Evolutionary conservation across 2,113 vertebrate species (phyloP).

Genomic region (Pontoporia blainvillei): DNA sequence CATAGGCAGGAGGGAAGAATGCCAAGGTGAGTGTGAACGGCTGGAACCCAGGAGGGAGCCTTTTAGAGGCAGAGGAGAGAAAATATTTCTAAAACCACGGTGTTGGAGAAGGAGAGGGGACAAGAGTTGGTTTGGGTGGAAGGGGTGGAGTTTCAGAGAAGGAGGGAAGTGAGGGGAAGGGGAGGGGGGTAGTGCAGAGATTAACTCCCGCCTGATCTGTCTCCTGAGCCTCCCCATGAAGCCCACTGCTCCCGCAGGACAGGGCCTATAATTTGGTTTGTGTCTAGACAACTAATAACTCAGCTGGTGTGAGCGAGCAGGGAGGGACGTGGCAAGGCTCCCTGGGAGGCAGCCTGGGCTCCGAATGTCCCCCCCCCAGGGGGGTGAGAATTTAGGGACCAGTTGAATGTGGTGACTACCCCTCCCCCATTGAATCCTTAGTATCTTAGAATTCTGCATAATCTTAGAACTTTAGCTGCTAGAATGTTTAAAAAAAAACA

Average conservation of each 20-base stretch:
- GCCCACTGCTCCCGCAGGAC: slow-evolving; percentile 53
- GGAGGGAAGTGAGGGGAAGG: too few species aligned
- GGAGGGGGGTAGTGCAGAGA: background rate
- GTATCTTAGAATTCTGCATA: background rate
- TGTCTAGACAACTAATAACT: slow-evolving; percentile 77
- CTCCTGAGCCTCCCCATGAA: slow-evolving; percentile 47
- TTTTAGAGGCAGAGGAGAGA: background rate
- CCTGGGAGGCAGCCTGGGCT: background rate
- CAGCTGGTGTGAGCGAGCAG: slow-evolving; percentile 33
- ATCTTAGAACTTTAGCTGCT: background rate
- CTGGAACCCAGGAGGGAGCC: background rate
- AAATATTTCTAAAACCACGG: slow-evolving; percentile 6
- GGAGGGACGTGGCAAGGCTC: background rate
- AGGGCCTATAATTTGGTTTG: slow-evolving; percentile 71
- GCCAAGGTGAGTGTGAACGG: background rate
- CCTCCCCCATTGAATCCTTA: background rate
- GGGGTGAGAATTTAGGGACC: background rate
- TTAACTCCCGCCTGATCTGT: background rate
- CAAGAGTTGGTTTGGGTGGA: background rate
- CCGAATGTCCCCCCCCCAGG: background rate
- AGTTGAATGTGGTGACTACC: background rate
- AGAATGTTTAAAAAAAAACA: background rate
- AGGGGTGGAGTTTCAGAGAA: background rate
- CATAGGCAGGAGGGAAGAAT: background rate
- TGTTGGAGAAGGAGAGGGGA: background rate